Evolutionary conservation across 2,113 vertebrate species (phyloP).

Genomic region (Psilopogon haemacephalus): DNA sequence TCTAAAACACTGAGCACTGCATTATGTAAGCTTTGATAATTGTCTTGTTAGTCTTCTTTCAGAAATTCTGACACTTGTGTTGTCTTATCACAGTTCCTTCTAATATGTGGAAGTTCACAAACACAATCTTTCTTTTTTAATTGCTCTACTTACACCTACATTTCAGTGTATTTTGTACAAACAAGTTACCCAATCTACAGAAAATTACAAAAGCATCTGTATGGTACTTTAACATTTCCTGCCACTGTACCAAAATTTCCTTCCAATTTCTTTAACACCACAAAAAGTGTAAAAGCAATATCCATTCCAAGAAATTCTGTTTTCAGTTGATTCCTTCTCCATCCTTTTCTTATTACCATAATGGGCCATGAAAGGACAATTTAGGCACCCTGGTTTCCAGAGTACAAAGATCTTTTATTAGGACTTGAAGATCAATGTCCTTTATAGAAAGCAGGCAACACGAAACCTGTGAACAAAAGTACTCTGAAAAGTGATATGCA

Average conservation of each 20-base stretch:
- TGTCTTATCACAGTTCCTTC: not conserved
- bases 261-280: not conserved
- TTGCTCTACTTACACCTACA: not conserved
- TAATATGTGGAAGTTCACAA: not conserved
- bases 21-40: not conserved
- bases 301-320: not conserved
- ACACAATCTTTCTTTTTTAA: not conserved
- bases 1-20: rapidly evolving
- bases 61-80: not conserved
- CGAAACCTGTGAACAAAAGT: constrained; percentile 12
- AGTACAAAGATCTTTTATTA: not conserved
- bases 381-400: not conserved
- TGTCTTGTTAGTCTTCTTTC: not conserved
- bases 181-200: not conserved
- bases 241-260: not conserved
- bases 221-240: not conserved
- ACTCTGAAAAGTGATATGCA: not conserved
- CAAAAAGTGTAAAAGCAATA: not conserved
- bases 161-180: not conserved
- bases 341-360: not conserved
- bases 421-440: not conserved
- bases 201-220: not conserved
- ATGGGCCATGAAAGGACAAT: not conserved
- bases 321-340: not conserved
- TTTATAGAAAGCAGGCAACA: not conserved